A percentile compares a stretch with the other conserved stretches of the same genome.
These are phyloP conservation scores for Thysanoteuthis rhombus DNA, from an alignment of 2,888 invertebrate genomes.

Conservation along the genomic window DNA sequence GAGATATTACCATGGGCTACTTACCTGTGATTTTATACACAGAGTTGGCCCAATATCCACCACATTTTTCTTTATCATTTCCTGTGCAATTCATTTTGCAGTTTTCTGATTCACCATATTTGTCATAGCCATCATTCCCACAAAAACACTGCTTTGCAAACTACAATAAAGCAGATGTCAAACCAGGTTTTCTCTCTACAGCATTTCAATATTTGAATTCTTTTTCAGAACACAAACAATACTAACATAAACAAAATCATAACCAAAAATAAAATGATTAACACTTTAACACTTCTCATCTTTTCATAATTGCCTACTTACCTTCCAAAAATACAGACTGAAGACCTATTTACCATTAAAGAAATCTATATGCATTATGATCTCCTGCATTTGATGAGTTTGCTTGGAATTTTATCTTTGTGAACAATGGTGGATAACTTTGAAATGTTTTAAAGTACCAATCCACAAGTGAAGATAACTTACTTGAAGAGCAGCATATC, in stretches of 20 bases:
- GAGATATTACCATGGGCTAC: not conserved
- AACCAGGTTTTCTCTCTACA: not conserved
- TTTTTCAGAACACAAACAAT: not conserved
- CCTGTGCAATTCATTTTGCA: not conserved
- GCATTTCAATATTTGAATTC: not conserved
- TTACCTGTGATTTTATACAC: not conserved
- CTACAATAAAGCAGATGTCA: not conserved
- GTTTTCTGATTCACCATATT: not conserved
- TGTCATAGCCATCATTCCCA: not conserved
- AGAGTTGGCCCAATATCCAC: not conserved
- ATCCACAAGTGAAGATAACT: not conserved
- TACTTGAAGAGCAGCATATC: not conserved
- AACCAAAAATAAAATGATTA: not conserved
- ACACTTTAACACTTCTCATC: too few species aligned
- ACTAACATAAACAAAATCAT: not conserved
- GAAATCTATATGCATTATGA: too few species aligned
- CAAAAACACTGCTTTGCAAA: not conserved
- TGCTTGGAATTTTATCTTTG: not conserved
- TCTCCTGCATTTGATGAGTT: not conserved
- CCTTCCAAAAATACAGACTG: too few species aligned
- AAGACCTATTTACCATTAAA: too few species aligned
- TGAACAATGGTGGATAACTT: not conserved
- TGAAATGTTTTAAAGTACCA: not conserved
- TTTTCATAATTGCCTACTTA: too few species aligned
- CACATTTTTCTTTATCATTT: not conserved